phyloP scores from a whole-genome alignment of 2,888 invertebrate species.

The Trissoscelio sp. region DNA sequence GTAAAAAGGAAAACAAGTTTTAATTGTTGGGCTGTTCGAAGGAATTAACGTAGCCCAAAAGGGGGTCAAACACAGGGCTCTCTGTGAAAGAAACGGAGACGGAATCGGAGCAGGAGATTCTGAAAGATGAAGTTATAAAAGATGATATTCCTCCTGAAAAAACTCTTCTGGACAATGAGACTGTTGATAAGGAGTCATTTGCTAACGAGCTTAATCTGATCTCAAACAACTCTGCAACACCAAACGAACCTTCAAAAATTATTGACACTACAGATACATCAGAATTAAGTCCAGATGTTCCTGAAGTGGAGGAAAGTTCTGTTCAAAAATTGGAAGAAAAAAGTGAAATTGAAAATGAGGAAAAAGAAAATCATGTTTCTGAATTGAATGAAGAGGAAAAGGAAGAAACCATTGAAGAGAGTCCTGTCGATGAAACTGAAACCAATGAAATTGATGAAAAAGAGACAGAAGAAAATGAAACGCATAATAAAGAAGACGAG shows the following conservation, averaged over 20 bases:
- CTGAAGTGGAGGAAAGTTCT: conserved; percentile 18
- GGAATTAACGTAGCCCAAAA: conserved; percentile 20
- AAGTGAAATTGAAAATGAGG: conserved; percentile 26
- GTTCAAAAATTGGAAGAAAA: conserved; percentile 22
- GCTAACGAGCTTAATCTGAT: conserved; percentile 63
- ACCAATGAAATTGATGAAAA: neutral
- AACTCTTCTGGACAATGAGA: conserved; percentile 16
- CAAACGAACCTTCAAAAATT: conserved; percentile 20
- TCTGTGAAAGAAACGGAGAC: conserved; percentile 29
- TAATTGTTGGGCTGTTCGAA: conserved; percentile 4
- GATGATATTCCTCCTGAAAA: neutral
- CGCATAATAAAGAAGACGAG: neutral
- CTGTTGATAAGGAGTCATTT: conserved; percentile 56
- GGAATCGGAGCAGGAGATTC: too few relatives aligned
- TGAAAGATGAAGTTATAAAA: conserved; percentile 22
- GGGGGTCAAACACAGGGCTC: conserved; percentile 21
- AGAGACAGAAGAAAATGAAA: conserved; percentile 36
- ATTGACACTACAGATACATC: conserved; percentile 11
- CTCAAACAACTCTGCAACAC: conserved; percentile 39
- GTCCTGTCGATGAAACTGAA: too few relatives aligned
- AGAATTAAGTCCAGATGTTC: neutral
- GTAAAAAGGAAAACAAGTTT: conserved; percentile 10
- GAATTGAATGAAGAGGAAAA: conserved; percentile 66
- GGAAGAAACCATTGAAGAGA: conserved; percentile 16
- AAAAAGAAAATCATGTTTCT: conserved; percentile 25